Conservation (phyloP, 2,113 vertebrate genomes). For the Mobula hypostoma region DNA sequence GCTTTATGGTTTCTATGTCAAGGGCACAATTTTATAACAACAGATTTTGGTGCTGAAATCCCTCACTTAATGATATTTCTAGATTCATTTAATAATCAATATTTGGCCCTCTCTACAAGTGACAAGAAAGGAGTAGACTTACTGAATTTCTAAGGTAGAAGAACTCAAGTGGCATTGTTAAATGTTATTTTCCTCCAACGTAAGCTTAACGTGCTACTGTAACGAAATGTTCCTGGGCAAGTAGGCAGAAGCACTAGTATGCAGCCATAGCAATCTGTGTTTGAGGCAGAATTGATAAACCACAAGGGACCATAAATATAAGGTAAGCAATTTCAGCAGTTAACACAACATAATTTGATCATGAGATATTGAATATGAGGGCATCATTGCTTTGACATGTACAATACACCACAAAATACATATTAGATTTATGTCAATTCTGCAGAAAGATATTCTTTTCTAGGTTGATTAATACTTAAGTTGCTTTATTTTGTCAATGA, state of each 20-base stretch:
- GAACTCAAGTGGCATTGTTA: background rate
- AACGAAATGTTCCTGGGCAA: background rate
- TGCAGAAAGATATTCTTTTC: background rate
- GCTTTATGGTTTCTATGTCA: background rate
- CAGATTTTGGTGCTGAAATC: background rate
- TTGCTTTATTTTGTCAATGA: background rate
- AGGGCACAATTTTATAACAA: background rate
- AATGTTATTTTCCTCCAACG: background rate
- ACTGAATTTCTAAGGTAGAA: background rate
- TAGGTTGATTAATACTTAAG: background rate
- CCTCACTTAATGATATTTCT: background rate
- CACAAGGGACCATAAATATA: background rate
- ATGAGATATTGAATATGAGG: background rate
- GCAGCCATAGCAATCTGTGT: background rate
- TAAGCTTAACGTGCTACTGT: background rate
- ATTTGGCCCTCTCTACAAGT: background rate
- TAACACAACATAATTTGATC: background rate
- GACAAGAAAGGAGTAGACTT: background rate
- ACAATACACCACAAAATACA: background rate
- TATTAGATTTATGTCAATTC: background rate
- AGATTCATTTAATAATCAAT: background rate
- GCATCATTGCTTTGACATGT: background rate
- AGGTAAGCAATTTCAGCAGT: background rate
- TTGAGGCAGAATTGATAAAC: background rate
- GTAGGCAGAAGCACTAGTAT: background rate